Evolutionary conservation across 2,888 invertebrate genomes (phyloP).

Genomic region (Acrobasis repandana): DNA sequence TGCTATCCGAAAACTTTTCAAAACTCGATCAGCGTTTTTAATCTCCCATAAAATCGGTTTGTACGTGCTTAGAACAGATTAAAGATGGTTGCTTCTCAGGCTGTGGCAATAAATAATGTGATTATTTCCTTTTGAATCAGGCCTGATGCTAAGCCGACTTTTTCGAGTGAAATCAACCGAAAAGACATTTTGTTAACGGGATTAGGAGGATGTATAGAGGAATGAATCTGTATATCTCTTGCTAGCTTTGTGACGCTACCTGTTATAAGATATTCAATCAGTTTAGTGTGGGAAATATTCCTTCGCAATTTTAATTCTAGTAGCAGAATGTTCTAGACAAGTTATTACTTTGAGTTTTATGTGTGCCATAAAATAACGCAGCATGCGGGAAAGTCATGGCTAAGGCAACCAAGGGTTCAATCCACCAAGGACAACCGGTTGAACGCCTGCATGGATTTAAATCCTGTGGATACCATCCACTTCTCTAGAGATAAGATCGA

Average conservation of each 20-base stretch:
- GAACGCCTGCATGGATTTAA: conserved; percentile 32
- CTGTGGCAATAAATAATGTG: conserved; percentile 77
- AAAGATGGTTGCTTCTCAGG: conserved; percentile 66
- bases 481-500: conserved; percentile 42
- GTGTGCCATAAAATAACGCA: conserved; percentile 33
- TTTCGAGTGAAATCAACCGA: conserved; percentile 63
- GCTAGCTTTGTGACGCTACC: conserved; percentile 36
- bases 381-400: conserved; percentile 43
- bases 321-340: conserved; percentile 12
- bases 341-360: conserved; percentile 19
- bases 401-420: conserved; percentile 47
- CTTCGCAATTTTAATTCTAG: neutral
- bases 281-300: neutral
- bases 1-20: conserved; percentile 59
- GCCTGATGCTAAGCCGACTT: conserved; percentile 57
- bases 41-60: conserved; percentile 74
- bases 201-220: conserved; percentile 51
- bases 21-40: conserved; percentile 70
- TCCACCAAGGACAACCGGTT: conserved; percentile 65
- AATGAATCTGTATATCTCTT: conserved; percentile 33
- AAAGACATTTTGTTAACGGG: conserved; percentile 62
- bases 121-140: conserved; percentile 76
- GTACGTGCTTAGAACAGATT: conserved; percentile 74
- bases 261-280: conserved; percentile 14
- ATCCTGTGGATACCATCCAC: conserved; percentile 40